phyloP scores from a whole-genome alignment of 2,888 invertebrate species.

The Tenthredo scrophulariae region DNA sequence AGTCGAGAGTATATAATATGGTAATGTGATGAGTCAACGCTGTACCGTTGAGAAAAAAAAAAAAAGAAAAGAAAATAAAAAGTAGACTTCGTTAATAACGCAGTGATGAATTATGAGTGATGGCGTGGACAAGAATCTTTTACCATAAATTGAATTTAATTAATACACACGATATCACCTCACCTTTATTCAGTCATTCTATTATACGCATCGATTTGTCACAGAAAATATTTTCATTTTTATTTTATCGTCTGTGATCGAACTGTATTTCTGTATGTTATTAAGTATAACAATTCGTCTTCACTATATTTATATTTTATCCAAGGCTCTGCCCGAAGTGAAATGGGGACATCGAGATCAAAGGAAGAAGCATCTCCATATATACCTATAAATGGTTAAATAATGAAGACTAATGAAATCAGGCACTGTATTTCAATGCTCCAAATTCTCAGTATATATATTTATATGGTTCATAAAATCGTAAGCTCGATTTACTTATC shows the following conservation, averaged over 20 bases:
- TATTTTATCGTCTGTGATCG: not conserved
- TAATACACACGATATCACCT: not conserved
- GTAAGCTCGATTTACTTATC: conserved; percentile 22
- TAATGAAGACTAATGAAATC: not conserved
- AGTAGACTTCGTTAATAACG: not conserved
- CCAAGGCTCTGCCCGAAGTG: not conserved
- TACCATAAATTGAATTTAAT: conserved; percentile 9
- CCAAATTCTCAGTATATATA: conserved; percentile 2
- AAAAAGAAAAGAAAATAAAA: not conserved
- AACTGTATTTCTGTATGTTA: too few relatives aligned
- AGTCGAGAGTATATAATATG: not conserved
- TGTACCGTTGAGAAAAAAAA: conserved; percentile 3
- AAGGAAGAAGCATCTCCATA: not conserved
- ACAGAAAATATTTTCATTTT: not conserved
- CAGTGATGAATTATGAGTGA: conserved; percentile 13
- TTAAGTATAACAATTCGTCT: not conserved
- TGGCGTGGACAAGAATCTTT: not conserved
- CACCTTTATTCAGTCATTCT: too few relatives aligned
- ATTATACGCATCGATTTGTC: not conserved
- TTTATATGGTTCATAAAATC: conserved; percentile 19
- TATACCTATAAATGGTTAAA: not conserved
- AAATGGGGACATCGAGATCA: not conserved
- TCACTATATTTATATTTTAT: not conserved
- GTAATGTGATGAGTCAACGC: not conserved
- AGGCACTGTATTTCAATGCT: conserved; percentile 18